Percentiles rank a stretch among this genome's conserved stretches.
phyloP scores from a whole-genome alignment of 2,113 vertebrate species.

The Tyrannus savana region DNA sequence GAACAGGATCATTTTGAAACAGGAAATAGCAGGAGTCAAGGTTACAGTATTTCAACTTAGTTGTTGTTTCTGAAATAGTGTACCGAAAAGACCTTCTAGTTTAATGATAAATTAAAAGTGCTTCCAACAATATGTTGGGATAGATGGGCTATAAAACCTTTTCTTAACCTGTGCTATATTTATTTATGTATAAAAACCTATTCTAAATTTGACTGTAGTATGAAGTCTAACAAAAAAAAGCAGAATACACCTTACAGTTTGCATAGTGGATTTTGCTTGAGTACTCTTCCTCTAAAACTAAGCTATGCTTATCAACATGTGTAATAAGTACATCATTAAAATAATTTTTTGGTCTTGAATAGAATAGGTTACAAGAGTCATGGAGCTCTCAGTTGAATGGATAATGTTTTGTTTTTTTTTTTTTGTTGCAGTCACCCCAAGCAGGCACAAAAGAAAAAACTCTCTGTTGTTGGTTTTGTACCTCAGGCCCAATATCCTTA shows the following conservation, averaged over 20 bases:
- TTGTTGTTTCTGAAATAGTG: neutral
- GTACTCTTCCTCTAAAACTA: neutral
- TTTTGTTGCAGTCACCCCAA: conserved; percentile 91
- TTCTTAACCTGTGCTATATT: neutral
- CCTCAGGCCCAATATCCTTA: conserved; percentile 99
- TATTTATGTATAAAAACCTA: neutral
- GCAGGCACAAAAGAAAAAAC: conserved; percentile 99
- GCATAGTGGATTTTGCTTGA: neutral
- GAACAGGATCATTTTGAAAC: neutral
- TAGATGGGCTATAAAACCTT: neutral
- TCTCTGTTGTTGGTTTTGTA: conserved; percentile 99
- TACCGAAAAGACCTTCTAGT: conserved; percentile 17
- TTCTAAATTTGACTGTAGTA: neutral
- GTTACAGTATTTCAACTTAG: neutral
- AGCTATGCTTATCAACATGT: neutral
- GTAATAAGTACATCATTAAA: neutral
- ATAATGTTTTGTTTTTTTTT: neutral
- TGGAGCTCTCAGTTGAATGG: neutral
- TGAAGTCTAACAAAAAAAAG: neutral
- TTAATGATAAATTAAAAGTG: neutral
- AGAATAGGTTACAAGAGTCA: neutral
- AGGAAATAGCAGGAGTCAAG: conserved; percentile 31
- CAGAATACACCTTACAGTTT: neutral
- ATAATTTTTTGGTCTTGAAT: neutral
- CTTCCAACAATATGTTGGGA: neutral